Conservation (phyloP, 2,113 vertebrate genomes). For the Gobius niger region DNA sequence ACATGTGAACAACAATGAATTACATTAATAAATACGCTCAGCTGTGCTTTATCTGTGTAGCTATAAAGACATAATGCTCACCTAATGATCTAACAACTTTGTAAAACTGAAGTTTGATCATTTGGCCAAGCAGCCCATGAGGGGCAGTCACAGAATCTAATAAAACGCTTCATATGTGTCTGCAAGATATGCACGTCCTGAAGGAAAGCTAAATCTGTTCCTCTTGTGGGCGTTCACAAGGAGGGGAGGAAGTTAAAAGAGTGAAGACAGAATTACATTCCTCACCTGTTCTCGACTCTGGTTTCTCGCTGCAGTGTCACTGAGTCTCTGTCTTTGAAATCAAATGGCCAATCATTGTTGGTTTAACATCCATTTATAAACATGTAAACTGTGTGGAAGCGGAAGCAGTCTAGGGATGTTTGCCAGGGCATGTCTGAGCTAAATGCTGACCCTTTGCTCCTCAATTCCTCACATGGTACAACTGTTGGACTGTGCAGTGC, state of each 20-base stretch:
- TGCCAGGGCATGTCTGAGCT: constrained; percentile 8
- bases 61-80: neutral
- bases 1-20: neutral
- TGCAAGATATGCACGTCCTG: neutral
- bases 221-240: neutral
- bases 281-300: constrained; percentile 37
- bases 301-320: constrained; percentile 45
- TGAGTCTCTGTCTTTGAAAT: constrained; percentile 8
- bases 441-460: constrained; percentile 22
- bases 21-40: neutral
- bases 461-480: neutral
- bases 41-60: neutral
- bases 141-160: neutral
- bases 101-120: neutral
- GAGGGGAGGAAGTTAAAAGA: constrained; percentile 14
- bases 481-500: constrained; percentile 18
- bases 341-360: constrained; percentile 6
- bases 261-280: constrained; percentile 46
- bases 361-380: constrained; percentile 11
- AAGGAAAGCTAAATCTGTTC: constrained; percentile 7
- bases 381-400: constrained; percentile 10
- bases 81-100: neutral
- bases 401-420: constrained; percentile 5
- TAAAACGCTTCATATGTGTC: neutral
- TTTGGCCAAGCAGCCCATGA: neutral